These are phyloP conservation scores for silkworm (Bombyx mori) DNA, from an alignment of 1,140 invertebrate species.

Conservation along the genomic window ASM3026992v2 NC_085119.1:7638001-7638500, in stretches of 20 bases:
- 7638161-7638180: no score
- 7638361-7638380: slow-evolving; percentile 85
- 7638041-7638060: no score
- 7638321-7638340: slow-evolving; percentile 38
- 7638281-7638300: slow-evolving; percentile 24
- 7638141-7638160: no score
- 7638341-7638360: slow-evolving; percentile 75
- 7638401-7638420: slow-evolving; percentile 82
- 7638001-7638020: no score
- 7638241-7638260: not conserved
- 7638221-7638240: no score
- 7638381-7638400: slow-evolving; percentile 87
- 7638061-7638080: no score
- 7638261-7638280: slow-evolving; percentile 43
- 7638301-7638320: slow-evolving; percentile 27
- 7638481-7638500: not conserved
- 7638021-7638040: no score
- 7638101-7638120: no score
- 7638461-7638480: slow-evolving; percentile 22
- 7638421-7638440: slow-evolving; percentile 6
- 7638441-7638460: slow-evolving; percentile 3
- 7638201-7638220: no score
- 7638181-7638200: no score
- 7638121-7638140: no score
- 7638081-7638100: no score